These are phyloP conservation scores for Alcedo quadribrachys DNA, from an alignment of 2,797 vertebrate species.

Conservation along the genomic window DNA sequence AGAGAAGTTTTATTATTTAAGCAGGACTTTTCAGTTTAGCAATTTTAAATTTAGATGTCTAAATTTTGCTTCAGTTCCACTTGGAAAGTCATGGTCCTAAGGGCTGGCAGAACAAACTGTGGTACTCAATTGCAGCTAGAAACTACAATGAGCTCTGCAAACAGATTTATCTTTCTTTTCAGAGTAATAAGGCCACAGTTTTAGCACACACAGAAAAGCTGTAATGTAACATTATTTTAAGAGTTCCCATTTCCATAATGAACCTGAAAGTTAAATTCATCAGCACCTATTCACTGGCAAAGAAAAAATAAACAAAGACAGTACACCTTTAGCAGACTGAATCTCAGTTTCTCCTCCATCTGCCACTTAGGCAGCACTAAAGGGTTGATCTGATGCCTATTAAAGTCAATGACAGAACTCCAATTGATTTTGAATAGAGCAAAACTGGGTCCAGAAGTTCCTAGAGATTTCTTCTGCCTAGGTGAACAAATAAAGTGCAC, in stretches of 20 bases:
- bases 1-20: neutral
- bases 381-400: neutral
- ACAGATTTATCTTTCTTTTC: neutral
- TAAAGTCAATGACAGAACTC: conserved; percentile 35
- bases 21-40: neutral
- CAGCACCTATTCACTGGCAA: neutral
- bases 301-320: conserved; percentile 41
- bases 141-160: neutral
- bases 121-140: neutral
- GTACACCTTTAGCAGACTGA: neutral
- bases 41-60: neutral
- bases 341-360: neutral
- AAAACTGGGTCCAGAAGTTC: conserved; percentile 14
- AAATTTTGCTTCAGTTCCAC: neutral
- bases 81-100: neutral
- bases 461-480: neutral
- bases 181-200: neutral
- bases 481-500: conserved; percentile 17
- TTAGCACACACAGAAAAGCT: neutral
- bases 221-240: neutral
- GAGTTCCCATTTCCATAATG: neutral
- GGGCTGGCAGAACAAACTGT: neutral
- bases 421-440: neutral
- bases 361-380: neutral
- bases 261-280: neutral